Base-by-base conservation (phyloP, 2,888 invertebrate genomes). In the Formica aserva region DNA sequence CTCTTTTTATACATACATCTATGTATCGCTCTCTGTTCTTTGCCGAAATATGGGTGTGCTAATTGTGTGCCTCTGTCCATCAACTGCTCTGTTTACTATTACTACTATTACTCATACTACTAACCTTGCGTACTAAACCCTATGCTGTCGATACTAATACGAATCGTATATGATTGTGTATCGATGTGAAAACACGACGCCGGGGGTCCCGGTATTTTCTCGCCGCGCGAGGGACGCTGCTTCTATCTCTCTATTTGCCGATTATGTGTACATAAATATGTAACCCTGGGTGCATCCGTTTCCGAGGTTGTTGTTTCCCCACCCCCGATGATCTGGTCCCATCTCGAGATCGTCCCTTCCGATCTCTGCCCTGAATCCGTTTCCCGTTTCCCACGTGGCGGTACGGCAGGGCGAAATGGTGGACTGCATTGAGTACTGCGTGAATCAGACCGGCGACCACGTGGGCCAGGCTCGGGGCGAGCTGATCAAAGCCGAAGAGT, bases 361-460 rank as follows among this genome's bases (percentile, higher is more conserved):
- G 13, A 1, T 41, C 15, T 52, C 5, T 60, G 13, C n/a, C n/a
- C 18, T 9, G 38, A 22, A 13, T 15, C 29, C 57, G 4, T 66
- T 60, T 57, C 45, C 26, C 48, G 38, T 26, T 52, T 74, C 13
- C 45, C 84, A 38, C 74, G 35, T 69, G 80, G 8, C 90, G 87
- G 85, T 85, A 88, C 86, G 92, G 85, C 96, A 99, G 98, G 99
- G 98, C 94, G 98, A 98, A 96, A 97, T 98, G 96, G 97, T 98
- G 95, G 98, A 98, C 96, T 96, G 98, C 95, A 98, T 99, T 95
- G 98, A 99, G 96, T 97, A 97, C 96, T 98, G 98, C 95, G 98
- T 99, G 91, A 97, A 97, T 93, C 97, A 97, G 95, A 97, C 98
- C 90, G 97, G 97, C 91, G 97, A 98, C 95, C 97, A 97, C 96